Evolutionary conservation across 2,888 invertebrate species (phyloP).

Genomic region (Rotaria macrura): DNA sequence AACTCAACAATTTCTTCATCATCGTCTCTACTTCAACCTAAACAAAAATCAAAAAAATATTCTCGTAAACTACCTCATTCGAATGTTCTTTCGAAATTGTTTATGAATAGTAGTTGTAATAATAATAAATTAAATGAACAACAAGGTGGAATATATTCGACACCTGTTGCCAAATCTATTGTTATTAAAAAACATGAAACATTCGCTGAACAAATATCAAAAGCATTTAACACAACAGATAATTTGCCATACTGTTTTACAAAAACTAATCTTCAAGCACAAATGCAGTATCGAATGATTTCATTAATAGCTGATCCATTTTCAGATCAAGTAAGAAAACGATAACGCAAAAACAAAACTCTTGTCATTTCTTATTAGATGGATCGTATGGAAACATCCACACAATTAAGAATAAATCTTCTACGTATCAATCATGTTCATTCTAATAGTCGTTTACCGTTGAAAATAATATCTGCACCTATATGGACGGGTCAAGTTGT

Average conservation of each 20-base stretch:
- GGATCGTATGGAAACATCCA: neutral
- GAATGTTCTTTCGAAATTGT: neutral
- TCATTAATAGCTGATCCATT: neutral
- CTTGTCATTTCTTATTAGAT: neutral
- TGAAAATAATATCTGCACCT: neutral
- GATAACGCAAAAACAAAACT: no score
- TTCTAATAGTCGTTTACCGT: neutral
- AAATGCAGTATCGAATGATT: neutral
- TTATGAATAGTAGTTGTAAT: neutral
- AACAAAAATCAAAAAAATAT: neutral
- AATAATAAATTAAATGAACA: neutral
- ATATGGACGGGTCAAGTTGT: neutral
- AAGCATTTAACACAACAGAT: neutral
- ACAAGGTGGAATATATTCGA: neutral
- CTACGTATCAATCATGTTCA: neutral
- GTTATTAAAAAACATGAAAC: neutral
- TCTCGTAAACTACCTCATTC: neutral
- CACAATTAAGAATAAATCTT: neutral
- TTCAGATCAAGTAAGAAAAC: neutral
- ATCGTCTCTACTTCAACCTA: neutral
- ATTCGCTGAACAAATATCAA: neutral
- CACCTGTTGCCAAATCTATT: neutral
- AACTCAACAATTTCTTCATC: neutral
- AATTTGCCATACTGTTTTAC: neutral
- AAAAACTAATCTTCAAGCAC: neutral